phyloP scores from a whole-genome alignment of 1,140 invertebrate genomes.

The Sarcophaga bullata region DNA sequence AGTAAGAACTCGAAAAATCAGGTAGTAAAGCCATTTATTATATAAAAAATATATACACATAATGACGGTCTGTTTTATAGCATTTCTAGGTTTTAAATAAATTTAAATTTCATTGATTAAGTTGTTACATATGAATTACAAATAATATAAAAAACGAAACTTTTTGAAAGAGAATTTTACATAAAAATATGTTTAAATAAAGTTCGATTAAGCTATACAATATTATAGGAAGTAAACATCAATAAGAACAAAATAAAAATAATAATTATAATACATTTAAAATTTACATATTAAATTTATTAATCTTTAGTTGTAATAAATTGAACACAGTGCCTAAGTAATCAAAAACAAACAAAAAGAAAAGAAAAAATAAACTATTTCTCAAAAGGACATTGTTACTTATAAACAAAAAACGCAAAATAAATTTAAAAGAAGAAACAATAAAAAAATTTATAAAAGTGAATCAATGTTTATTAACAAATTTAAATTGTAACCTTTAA shows the following conservation, averaged over 20 bases:
- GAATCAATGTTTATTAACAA: conserved; percentile 27
- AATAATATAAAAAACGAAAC: conserved; percentile 28
- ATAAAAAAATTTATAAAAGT: neutral
- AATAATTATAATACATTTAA: conserved; percentile 15
- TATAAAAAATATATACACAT: conserved; percentile 30
- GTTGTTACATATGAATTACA: conserved; percentile 27
- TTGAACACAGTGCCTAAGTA: conserved; percentile 66
- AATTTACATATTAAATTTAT: conserved; percentile 40
- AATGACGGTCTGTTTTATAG: conserved; percentile 34
- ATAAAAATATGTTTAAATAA: conserved; percentile 32
- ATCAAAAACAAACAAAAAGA: conserved; percentile 53
- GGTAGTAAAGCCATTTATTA: conserved; percentile 37
- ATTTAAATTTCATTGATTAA: conserved; percentile 36
- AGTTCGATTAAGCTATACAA: conserved; percentile 16
- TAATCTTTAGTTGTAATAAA: conserved; percentile 64
- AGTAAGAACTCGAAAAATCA: conserved; percentile 35
- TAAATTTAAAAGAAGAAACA: conserved; percentile 27
- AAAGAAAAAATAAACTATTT: conserved; percentile 44
- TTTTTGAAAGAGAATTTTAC: conserved; percentile 34
- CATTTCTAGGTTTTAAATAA: conserved; percentile 35
- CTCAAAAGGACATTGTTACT: conserved; percentile 63
- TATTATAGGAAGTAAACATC: conserved; percentile 31
- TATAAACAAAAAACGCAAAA: conserved; percentile 44
- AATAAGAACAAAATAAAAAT: conserved; percentile 20
- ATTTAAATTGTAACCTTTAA: conserved; percentile 6